Percentiles rank a stretch among this genome's conserved stretches.
phyloP scores from a whole-genome alignment of 2,113 vertebrate genomes.

The Theristicus caerulescens region DNA sequence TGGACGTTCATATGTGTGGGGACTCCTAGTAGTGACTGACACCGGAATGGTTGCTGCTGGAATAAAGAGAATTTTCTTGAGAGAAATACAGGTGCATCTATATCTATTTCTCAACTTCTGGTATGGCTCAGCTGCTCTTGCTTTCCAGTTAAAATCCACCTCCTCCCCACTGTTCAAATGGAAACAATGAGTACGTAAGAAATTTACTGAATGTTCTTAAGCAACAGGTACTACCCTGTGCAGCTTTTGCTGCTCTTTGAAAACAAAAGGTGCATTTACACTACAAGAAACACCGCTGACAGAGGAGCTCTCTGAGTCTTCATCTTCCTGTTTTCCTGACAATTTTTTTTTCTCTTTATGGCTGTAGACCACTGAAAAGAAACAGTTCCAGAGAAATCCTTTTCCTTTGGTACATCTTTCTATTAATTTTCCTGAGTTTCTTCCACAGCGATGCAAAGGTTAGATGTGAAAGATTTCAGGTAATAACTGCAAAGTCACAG shows the following conservation, averaged over 20 bases:
- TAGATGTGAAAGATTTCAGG: neutral
- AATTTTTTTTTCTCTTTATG: neutral
- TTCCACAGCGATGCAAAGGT: neutral
- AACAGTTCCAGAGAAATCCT: neutral
- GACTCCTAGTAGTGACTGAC: constrained; percentile 27
- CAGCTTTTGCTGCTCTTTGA: neutral
- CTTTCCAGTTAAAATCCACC: neutral
- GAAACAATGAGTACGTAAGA: neutral
- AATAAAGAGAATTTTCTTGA: constrained; percentile 45
- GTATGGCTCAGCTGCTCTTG: neutral
- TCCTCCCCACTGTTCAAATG: neutral
- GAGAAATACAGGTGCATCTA: neutral
- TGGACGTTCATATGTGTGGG: neutral
- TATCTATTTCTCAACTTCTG: neutral
- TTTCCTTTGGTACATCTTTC: neutral
- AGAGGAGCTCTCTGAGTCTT: neutral
- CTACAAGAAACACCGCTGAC: neutral
- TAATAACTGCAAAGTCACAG: neutral
- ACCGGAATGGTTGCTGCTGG: neutral
- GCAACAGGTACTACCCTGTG: neutral
- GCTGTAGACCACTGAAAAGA: neutral
- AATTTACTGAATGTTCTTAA: neutral
- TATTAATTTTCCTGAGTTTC: neutral
- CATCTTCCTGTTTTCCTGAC: neutral
- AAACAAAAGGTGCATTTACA: neutral